These are phyloP conservation scores for Aeoliscus strigatus DNA, from an alignment of 2,797 vertebrate species.

Conservation along the genomic window DNA sequence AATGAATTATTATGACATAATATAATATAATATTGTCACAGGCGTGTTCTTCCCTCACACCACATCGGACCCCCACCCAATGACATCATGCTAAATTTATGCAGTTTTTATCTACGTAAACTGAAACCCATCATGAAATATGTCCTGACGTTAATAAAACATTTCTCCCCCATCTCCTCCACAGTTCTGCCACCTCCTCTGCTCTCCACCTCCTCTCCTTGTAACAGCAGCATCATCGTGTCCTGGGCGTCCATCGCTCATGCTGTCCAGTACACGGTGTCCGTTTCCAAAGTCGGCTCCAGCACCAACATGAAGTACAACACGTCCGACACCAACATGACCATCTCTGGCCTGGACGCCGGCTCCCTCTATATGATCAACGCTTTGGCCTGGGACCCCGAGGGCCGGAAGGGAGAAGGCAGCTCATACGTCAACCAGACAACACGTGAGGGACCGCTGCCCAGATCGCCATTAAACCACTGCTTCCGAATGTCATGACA, in stretches of 20 bases:
- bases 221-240: conserved; percentile 76
- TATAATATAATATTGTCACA: too few relatives aligned
- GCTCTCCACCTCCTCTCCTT: conserved; percentile 73
- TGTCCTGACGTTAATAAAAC: too few relatives aligned
- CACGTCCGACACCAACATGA: conserved; percentile 70
- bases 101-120: too few relatives aligned
- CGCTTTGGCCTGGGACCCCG: conserved; percentile 79
- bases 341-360: conserved; percentile 74
- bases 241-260: conserved; percentile 74
- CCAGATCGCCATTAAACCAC: too few relatives aligned
- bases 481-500: too few relatives aligned
- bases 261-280: conserved; percentile 78
- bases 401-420: conserved; percentile 78
- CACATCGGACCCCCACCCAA: too few relatives aligned
- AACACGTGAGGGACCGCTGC: conserved; percentile 78
- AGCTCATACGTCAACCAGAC: conserved; percentile 76
- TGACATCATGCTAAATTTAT: too few relatives aligned
- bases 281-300: conserved; percentile 71
- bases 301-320: conserved; percentile 72
- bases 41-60: too few relatives aligned
- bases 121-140: too few relatives aligned
- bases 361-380: conserved; percentile 79
- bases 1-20: too few relatives aligned
- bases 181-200: conserved; percentile 81
- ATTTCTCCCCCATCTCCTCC: conserved; percentile 7